Base-by-base conservation (phyloP, 2,797 vertebrate species). In the Phaenicophaeus curvirostris region DNA sequence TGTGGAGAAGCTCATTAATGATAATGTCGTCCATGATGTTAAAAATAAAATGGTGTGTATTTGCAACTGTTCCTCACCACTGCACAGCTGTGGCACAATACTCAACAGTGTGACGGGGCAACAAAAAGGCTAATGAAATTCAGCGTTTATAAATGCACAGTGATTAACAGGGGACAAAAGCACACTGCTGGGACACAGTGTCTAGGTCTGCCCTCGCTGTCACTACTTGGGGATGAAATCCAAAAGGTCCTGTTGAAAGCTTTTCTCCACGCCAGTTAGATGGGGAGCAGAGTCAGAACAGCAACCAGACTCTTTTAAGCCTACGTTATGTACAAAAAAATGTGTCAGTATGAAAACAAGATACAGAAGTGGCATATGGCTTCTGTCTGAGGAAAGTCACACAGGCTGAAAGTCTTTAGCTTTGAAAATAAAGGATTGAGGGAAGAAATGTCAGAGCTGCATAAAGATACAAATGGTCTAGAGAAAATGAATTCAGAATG, bases 131-230 rank as follows among this genome's bases (percentile, higher is more conserved):
- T 30, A 24, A 48, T 2, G 6, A 41, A 77, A 80, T 51, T 46
- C 41, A 37, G 50, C 2, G 0, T 5, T 73, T 3, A 0, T 74
- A 55, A 59, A 17, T 5, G n/a, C 27, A 8, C 15, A 11, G 53
- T 14, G n/a, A 67, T 37, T 2, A 5, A 23, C 54, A 63, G 24
- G 48, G 54, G 39, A 82, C 77, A 91, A 79, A 69, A 87, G 7
- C 71, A 82, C 33, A 14, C 23, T 41, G 50, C 41, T 48, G 31
- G 42, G 53, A 55, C 57, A 86, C 21, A 35, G 33, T 0, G 2
- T 10, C 15, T 71, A 51, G 4, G 0, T 13, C 61, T 44, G 23
- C 0, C 0, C 37, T 27, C 1, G 0, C 50, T 78, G 50, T 13
- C 2, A 3, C 66, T 82, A 19, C n/a, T 28, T 68, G 19, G 23